Conservation (phyloP, 1,140 invertebrate genomes). For the Lamellibrachia luymesi region DNA sequence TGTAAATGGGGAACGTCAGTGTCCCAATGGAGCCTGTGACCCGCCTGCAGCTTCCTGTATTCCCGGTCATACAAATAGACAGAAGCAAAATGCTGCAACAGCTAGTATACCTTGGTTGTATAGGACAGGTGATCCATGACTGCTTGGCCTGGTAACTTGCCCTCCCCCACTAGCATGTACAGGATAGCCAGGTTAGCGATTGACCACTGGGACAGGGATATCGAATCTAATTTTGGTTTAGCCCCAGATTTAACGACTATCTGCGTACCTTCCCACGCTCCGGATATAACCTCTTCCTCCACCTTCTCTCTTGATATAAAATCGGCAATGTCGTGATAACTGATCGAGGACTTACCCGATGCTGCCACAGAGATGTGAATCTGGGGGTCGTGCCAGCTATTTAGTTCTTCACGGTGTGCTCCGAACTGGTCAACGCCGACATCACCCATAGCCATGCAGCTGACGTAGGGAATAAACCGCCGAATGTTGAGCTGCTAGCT, state of each 20-base stretch:
- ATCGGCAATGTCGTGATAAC: constrained; percentile 12
- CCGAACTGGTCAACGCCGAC: background rate
- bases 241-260: background rate
- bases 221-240: constrained; percentile 6
- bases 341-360: constrained; percentile 9
- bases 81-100: background rate
- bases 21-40: background rate
- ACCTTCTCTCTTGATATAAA: constrained; percentile 7
- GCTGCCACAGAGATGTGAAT: background rate
- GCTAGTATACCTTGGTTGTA: constrained; percentile 7
- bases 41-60: constrained; percentile 5
- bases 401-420: background rate
- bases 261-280: constrained; percentile 6
- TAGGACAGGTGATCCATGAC: constrained; percentile 13
- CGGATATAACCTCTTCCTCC: constrained; percentile 9
- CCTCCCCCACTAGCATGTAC: constrained; percentile 5
- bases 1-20: constrained; percentile 1
- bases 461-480: too few relatives aligned
- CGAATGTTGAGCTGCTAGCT: too few relatives aligned
- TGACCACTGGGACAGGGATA: constrained; percentile 14
- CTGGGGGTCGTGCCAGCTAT: constrained; percentile 5
- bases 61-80: background rate
- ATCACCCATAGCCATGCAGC: too few relatives aligned
- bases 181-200: too few relatives aligned
- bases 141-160: background rate